Conservation (phyloP, 2,113 vertebrate genomes). For the Hymenochirus boettgeri region DNA sequence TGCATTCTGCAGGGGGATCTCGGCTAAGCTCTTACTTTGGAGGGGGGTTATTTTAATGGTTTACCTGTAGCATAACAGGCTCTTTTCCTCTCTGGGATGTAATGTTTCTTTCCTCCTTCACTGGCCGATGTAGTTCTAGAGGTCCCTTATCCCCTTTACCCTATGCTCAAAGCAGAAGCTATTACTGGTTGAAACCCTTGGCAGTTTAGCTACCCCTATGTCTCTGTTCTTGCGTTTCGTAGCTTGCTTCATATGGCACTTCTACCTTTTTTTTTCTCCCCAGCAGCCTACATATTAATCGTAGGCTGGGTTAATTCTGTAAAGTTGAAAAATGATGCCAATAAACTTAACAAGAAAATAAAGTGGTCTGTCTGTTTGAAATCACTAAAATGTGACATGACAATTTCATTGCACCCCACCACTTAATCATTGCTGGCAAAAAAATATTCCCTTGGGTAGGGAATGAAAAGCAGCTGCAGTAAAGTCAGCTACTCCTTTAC, state of each 20-base stretch:
- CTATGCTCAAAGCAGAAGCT: conserved; percentile 50
- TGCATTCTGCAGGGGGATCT: conserved; percentile 48
- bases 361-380: conserved; percentile 44
- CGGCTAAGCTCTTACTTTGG: conserved; percentile 17
- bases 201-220: conserved; percentile 56
- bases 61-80: conserved; percentile 49
- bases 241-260: conserved; percentile 67
- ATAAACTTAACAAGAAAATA: conserved; percentile 74
- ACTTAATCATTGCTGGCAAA: too few species aligned
- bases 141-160: conserved; percentile 33
- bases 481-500: too few species aligned
- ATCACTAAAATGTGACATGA: too few species aligned
- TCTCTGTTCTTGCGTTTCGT: conserved; percentile 62
- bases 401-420: too few species aligned
- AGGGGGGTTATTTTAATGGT: conserved; percentile 43
- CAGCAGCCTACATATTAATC: conserved; percentile 62
- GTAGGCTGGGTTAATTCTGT: conserved; percentile 72
- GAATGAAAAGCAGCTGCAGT: too few species aligned
- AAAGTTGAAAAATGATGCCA: conserved; percentile 72
- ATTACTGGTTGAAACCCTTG: conserved; percentile 58
- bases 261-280: conserved; percentile 51
- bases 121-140: conserved; percentile 49
- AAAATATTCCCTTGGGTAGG: too few species aligned
- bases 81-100: conserved; percentile 51
- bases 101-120: conserved; percentile 45